phyloP scores from a whole-genome alignment of 2,113 vertebrate species.

The Lethenteron camtschaticum region DNA sequence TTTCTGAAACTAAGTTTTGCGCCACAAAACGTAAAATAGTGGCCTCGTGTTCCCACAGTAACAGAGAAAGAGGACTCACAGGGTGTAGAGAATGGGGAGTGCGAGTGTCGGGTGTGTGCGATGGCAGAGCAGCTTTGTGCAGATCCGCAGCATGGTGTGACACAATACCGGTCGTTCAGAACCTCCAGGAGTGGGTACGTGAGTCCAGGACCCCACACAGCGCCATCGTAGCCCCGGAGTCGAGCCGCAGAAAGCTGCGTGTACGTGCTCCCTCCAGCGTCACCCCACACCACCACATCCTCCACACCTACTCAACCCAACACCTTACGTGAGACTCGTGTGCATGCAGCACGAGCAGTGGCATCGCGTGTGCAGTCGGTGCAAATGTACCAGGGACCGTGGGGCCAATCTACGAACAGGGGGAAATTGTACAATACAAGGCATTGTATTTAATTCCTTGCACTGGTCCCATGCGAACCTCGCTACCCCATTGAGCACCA shows the following conservation, averaged over 20 bases:
- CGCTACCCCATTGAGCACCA: no score
- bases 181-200: constrained; percentile 24
- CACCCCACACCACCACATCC: constrained; percentile 69
- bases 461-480: neutral
- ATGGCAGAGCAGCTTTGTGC: no score
- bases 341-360: neutral
- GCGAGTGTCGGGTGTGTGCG: no score
- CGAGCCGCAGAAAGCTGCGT: constrained; percentile 49
- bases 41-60: no score
- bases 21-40: no score
- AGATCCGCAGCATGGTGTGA: no score
- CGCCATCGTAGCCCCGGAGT: constrained; percentile 32
- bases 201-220: constrained; percentile 36
- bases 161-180: constrained; percentile 38
- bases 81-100: no score
- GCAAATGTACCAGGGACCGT: neutral
- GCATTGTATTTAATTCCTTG: neutral
- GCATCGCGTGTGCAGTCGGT: constrained; percentile 4
- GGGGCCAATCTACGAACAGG: neutral
- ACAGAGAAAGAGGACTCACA: no score
- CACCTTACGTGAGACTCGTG: neutral
- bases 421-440: neutral
- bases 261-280: constrained; percentile 41
- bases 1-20: no score
- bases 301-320: constrained; percentile 31